These are phyloP conservation scores for Stigmatopora argus DNA, from an alignment of 2,113 vertebrate species.

Conservation along the genomic window DNA sequence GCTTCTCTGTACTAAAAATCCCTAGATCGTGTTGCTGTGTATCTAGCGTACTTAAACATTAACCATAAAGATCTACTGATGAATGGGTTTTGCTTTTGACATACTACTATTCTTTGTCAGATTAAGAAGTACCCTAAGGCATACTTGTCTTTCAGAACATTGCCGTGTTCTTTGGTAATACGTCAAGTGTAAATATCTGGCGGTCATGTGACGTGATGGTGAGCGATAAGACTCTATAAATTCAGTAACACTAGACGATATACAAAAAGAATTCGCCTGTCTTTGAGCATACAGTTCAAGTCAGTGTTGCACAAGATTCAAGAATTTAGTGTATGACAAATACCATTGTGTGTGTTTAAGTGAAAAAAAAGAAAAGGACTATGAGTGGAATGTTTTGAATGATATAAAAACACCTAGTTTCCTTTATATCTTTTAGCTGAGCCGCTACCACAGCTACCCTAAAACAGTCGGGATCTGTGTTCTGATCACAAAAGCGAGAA, in stretches of 20 bases:
- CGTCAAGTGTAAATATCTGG: constrained; percentile 24
- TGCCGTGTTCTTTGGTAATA: constrained; percentile 4
- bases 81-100: constrained; percentile 46
- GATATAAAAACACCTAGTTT: constrained; percentile 49
- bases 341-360: constrained; percentile 21
- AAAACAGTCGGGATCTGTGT: constrained; percentile 38
- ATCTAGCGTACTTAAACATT: constrained; percentile 61
- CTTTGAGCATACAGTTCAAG: constrained; percentile 24
- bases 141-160: background rate
- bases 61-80: constrained; percentile 37
- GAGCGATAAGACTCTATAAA: constrained; percentile 13
- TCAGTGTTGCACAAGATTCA: constrained; percentile 31
- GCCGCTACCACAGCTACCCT: constrained; percentile 34
- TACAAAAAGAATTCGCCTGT: constrained; percentile 18
- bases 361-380: constrained; percentile 33
- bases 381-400: constrained; percentile 45
- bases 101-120: background rate
- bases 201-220: constrained; percentile 19
- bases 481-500: constrained; percentile 34
- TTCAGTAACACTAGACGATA: constrained; percentile 13
- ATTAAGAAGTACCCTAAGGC: background rate
- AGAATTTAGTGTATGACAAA: constrained; percentile 41
- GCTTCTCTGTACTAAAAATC: constrained; percentile 56
- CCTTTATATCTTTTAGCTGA: constrained; percentile 33
- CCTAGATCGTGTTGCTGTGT: constrained; percentile 50